Base-by-base conservation (phyloP, 2,797 vertebrate genomes). In the Hippopotamyrus pictus region DNA sequence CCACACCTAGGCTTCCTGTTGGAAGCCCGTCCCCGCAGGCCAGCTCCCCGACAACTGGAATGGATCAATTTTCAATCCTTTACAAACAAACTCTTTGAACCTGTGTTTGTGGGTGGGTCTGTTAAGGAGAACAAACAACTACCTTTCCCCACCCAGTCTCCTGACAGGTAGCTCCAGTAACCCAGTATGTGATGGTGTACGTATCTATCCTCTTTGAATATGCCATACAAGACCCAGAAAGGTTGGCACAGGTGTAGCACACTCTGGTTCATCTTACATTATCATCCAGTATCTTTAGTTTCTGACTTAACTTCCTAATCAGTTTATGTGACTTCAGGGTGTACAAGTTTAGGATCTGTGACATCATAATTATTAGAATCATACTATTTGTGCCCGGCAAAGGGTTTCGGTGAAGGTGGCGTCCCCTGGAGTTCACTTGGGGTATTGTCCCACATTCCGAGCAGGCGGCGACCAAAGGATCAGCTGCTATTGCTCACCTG, bases 1-100 rank as follows among this genome's bases (percentile, higher is more conserved):
- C 50, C 14, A 5, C 5, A 50, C 14, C 50, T 37, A 54, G 85
- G 25, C 29, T 51, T 86, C 85, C 33, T 86, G 57, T 50, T 29
- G 22, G 22, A 54, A 19, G 2, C 51, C 25, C 14, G 1, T 84
- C 46, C 6, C 29, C 4, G 0, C 51, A 37, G 84, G n/a, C 82
- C 44, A 3, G n/a, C 82, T 85, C 22, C 82, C 8, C 11, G 2
- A 79, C 37, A 84, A 22, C 79, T 69, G 33, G 41, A 29, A 59
- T 0, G 11, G 50, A 65, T 82, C 44, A 14, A 5, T 57, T 48
- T 89, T 83, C 76, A 86, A 59, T 41, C 37, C 53, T 87, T 79
- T 88, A 87, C 50, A 89, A 89, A 88, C 54, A 37, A 33, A 41
- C 17, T n/a, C 12, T 50, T 37, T 59, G 50, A 65, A 87, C 41